These are phyloP conservation scores for Arge pagana DNA, from an alignment of 2,888 invertebrate species.

Conservation along the genomic window DNA sequence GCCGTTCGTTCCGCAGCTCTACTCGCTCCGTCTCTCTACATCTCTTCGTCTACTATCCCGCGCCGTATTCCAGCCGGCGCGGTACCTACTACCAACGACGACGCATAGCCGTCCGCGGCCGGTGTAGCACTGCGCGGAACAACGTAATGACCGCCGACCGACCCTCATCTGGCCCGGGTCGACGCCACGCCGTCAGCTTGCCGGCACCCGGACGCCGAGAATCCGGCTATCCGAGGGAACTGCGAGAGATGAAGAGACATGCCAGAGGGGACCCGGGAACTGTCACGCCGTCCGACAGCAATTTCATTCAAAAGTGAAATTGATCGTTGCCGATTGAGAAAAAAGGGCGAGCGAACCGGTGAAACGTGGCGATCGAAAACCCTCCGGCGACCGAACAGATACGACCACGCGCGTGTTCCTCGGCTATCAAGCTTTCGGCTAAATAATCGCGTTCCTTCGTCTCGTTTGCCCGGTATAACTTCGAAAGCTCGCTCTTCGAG, in stretches of 20 bases:
- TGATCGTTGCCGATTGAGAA: conserved; percentile 13
- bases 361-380: too few relatives aligned
- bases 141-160: conserved; percentile 20
- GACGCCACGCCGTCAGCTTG: neutral
- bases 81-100: too few relatives aligned
- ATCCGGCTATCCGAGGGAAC: neutral
- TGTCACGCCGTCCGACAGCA: too few relatives aligned
- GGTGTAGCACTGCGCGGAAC: conserved; percentile 8
- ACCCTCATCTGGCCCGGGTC: conserved; percentile 13
- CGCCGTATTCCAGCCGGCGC: too few relatives aligned
- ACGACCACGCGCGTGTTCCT: too few relatives aligned
- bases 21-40: neutral
- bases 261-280: conserved; percentile 13
- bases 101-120: too few relatives aligned
- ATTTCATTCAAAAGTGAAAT: conserved; percentile 11
- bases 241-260: neutral
- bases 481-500: too few relatives aligned
- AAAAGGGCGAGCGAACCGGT: neutral
- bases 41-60: neutral
- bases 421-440: too few relatives aligned
- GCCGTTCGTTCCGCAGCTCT: neutral
- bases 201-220: conserved; percentile 12
- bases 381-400: too few relatives aligned
- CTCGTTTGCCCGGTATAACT: too few relatives aligned
- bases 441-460: too few relatives aligned